These are phyloP conservation scores for Myanophis thanlyinensis DNA, from an alignment of 2,113 vertebrate genomes.

Conservation along the genomic window DNA sequence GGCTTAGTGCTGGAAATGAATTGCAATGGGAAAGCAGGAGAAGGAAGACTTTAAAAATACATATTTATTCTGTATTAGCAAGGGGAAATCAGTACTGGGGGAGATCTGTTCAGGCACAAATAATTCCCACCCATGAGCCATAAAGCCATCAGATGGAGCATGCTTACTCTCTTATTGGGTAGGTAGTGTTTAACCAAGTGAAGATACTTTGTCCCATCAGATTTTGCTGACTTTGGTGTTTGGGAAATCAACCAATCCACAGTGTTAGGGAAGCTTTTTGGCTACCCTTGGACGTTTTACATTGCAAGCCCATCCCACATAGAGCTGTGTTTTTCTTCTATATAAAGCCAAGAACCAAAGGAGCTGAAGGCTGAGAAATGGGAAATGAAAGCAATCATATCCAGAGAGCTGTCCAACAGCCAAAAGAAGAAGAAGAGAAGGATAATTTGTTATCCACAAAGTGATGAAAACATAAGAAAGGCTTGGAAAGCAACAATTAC, in stretches of 20 bases:
- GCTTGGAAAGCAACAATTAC: neutral
- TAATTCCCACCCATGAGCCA: neutral
- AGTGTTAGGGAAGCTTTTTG: neutral
- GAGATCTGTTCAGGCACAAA: neutral
- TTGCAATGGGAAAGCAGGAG: neutral
- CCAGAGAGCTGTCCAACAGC: neutral
- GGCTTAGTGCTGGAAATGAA: neutral
- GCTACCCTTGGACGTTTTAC: neutral
- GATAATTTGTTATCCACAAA: neutral
- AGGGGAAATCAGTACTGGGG: neutral
- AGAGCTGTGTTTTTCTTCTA: neutral
- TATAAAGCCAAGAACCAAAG: neutral
- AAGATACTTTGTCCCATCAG: neutral
- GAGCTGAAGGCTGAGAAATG: neutral
- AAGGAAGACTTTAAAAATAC: neutral
- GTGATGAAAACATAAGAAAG: neutral
- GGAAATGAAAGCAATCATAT: neutral
- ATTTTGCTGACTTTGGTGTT: neutral
- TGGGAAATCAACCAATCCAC: neutral
- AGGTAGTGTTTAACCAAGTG: neutral
- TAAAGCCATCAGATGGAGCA: neutral
- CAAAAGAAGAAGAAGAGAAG: neutral
- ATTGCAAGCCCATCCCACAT: slow-evolving; percentile 1
- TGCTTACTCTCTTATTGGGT: neutral
- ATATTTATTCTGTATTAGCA: neutral